Conservation (phyloP, 1,140 invertebrate genomes). For the Bombus breviceps region DNA sequence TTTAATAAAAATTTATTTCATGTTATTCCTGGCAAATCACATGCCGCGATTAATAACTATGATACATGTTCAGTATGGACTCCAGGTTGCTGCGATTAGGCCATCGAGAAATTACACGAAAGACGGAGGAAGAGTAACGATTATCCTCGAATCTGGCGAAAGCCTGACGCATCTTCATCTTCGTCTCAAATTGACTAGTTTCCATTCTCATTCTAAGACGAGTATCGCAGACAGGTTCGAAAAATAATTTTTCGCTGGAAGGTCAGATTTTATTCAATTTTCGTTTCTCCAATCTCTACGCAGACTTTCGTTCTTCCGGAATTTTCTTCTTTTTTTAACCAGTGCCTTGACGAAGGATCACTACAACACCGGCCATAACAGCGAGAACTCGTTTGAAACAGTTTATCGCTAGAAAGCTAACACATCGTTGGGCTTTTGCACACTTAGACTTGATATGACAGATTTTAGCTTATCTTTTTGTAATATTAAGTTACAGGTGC, state of each 20-base stretch:
- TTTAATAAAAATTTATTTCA: constrained; percentile 68
- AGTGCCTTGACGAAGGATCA: neutral
- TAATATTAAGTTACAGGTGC: constrained; percentile 9
- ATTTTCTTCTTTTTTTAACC: neutral
- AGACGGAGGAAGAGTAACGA: constrained; percentile 9
- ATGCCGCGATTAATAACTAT: constrained; percentile 42
- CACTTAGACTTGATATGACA: constrained; percentile 39
- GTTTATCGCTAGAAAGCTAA: constrained; percentile 25
- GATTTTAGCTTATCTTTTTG: neutral
- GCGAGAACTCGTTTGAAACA: neutral
- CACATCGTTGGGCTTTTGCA: constrained; percentile 23
- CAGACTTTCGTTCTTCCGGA: neutral
- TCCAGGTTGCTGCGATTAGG: constrained; percentile 53
- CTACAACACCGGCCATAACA: constrained; percentile 28
- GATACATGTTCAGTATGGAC: constrained; percentile 44
- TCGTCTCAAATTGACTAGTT: constrained; percentile 19
- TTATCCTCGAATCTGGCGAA: neutral
- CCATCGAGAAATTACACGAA: constrained; percentile 61
- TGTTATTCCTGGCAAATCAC: constrained; percentile 50
- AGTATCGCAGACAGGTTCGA: neutral
- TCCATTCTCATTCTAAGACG: constrained; percentile 4
- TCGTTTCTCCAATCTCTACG: neutral
- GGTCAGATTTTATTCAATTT: neutral
- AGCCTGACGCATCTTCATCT: neutral
- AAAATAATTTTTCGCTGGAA: neutral